Evolutionary conservation across 2,888 invertebrate species (phyloP).

Genomic region (Nipponacmea schrenckii): DNA sequence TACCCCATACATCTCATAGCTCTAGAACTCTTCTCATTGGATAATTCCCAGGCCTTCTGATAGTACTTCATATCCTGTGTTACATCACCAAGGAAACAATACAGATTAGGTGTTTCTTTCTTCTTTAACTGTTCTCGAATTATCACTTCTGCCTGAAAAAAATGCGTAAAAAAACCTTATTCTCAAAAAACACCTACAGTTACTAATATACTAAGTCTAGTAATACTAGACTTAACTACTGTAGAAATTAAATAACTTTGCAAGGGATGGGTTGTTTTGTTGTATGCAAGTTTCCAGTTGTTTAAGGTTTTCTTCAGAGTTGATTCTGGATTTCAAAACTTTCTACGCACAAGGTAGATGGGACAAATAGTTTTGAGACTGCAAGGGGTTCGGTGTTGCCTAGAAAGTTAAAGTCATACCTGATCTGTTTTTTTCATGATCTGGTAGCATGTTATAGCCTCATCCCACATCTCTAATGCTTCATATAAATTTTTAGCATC

Average conservation of each 20-base stretch:
- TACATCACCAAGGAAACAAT: slow-evolving; percentile 92
- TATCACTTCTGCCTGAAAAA: slow-evolving; percentile 80
- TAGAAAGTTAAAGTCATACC: slow-evolving; percentile 66
- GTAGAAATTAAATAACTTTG: no score
- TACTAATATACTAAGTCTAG: no score
- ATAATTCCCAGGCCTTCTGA: slow-evolving; percentile 91
- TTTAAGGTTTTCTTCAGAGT: no score
- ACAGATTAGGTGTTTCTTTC: slow-evolving; percentile 84
- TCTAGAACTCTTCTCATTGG: slow-evolving; percentile 81
- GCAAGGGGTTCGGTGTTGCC: neutral
- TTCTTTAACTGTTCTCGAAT: slow-evolving; percentile 81
- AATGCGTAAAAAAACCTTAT: no score
- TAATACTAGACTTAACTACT: no score
- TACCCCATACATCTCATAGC: slow-evolving; percentile 90
- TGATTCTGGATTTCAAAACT: no score
- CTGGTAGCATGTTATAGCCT: slow-evolving; percentile 91
- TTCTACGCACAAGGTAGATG: neutral
- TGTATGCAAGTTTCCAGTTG: no score
- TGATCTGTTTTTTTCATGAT: slow-evolving; percentile 85
- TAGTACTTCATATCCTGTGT: slow-evolving; percentile 83
- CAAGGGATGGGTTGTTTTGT: no score
- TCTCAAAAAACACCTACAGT: no score
- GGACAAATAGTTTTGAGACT: neutral
- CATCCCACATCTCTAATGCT: slow-evolving; percentile 85
- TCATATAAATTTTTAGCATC: slow-evolving; percentile 74